Evolutionary conservation across 2,113 vertebrate species (phyloP).

Genomic region (Ammodytes marinus): DNA sequence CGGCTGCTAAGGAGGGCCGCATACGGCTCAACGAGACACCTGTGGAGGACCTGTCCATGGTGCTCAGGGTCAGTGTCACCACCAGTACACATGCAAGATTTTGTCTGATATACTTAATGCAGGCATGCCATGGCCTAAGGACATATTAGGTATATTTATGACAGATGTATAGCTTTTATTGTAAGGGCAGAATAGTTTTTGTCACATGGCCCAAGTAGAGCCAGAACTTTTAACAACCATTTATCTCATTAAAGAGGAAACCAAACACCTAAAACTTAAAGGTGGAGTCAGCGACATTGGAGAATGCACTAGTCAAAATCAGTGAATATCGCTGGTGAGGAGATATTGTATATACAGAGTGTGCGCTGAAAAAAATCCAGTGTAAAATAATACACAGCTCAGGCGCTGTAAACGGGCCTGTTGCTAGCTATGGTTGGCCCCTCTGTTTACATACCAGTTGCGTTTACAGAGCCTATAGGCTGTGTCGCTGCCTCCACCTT

Average conservation of each 20-base stretch:
- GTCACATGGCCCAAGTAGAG: background rate
- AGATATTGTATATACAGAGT: no score
- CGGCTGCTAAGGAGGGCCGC: slow-evolving; percentile 88
- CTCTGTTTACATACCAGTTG: no score
- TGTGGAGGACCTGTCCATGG: slow-evolving; percentile 88
- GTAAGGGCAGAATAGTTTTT: background rate
- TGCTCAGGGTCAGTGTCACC: slow-evolving; percentile 89
- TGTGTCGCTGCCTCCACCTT: no score
- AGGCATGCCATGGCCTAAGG: background rate
- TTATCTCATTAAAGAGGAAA: background rate
- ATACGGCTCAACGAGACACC: slow-evolving; percentile 92
- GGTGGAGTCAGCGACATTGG: no score
- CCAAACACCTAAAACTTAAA: background rate
- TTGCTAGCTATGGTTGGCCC: no score
- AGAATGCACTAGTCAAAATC: no score
- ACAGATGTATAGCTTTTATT: background rate
- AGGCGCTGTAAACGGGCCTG: no score
- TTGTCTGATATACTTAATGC: background rate
- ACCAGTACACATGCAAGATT: background rate
- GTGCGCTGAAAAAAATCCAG: no score
- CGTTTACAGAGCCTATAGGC: no score
- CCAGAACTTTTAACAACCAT: background rate
- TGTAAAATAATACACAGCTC: no score
- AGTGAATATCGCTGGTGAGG: no score
- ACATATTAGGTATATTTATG: background rate